Base-by-base conservation (phyloP, 2,797 vertebrate species). In the Trachops cirrhosus region DNA sequence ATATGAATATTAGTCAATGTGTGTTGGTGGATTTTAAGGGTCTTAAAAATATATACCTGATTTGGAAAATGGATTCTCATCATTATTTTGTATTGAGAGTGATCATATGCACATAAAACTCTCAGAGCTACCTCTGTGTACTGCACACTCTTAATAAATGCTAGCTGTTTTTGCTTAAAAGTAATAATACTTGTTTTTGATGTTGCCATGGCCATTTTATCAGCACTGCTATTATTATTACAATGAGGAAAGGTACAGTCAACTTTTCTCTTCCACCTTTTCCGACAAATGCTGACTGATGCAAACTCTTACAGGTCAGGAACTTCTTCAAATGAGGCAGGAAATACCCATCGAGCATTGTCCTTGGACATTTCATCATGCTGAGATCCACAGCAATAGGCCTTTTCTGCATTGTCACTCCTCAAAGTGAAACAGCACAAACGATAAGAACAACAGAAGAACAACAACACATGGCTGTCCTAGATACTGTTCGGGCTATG, bases 131-230 rank as follows among this genome's bases (percentile, higher is more conserved):
- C 64, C 39, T 29, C 34, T 75, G 14, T 52, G 4, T 57, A 12
- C 77, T 79, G n/a, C 2, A 54, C 73, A 83, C 32, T 67, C 19
- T 52, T 50, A 64, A 44, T 74, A 37, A 44, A 50, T 22, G 1
- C 73, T 68, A 74, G 29, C 39, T 50, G 3, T 82, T 89, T 93
- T 91, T 79, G 86, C 64, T 78, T 89, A 70, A 88, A 88, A 85
- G 64, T 52, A 70, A 37, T 24, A 59, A 46, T 52, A 75, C 9
- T 52, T 67, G 59, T n/a, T 86, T 26, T 57, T 85, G 59, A 44
- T 79, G 10, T 18, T 86, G 46, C 71, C 83, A 34, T 64, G 37
- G 2, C 24, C 80, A 3, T 46, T 85, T 92, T n/a, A 74, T 50
- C 39, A 85, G 84, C 54, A 64, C 5, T 78, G 19, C 22, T 48